Percentiles rank a stretch among this genome's conserved stretches.
These are phyloP conservation scores for Eulimnadia texana DNA, from an alignment of 1,140 invertebrate genomes.

Conservation along the genomic window DNA sequence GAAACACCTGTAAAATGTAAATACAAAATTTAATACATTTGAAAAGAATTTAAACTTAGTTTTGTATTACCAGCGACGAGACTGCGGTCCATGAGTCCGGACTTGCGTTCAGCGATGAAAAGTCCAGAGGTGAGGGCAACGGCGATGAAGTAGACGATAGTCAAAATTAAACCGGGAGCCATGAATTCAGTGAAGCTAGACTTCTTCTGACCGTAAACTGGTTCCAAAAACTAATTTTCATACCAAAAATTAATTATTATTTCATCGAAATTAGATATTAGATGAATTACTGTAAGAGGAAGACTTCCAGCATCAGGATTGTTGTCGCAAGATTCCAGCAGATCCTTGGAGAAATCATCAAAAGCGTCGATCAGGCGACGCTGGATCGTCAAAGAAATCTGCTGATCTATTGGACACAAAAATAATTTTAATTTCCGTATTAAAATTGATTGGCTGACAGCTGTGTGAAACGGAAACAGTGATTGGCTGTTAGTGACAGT, in stretches of 20 bases:
- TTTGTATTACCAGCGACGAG: conserved; percentile 56
- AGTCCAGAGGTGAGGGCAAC: conserved; percentile 80
- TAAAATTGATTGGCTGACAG: too few relatives aligned
- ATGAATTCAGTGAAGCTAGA: conserved; percentile 90
- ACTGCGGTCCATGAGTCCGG: conserved; percentile 71
- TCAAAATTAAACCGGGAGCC: conserved; percentile 64
- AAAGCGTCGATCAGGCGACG: conserved; percentile 64
- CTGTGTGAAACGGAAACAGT: too few relatives aligned
- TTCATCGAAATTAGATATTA: not conserved
- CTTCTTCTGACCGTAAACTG: conserved; percentile 70
- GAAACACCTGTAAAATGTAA: conserved; percentile 47
- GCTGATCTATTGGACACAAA: too few relatives aligned
- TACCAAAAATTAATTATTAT: not conserved
- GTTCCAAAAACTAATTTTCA: conserved; percentile 49
- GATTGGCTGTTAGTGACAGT: too few relatives aligned
- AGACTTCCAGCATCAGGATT: conserved; percentile 65
- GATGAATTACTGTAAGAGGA: conserved; percentile 44
- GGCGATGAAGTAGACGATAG: conserved; percentile 88
- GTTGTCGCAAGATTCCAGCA: conserved; percentile 50
- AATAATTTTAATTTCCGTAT: too few relatives aligned
- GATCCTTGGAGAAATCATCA: conserved; percentile 52
- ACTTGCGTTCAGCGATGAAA: conserved; percentile 79
- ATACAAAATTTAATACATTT: not conserved
- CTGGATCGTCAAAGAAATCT: conserved; percentile 69
- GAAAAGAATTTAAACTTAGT: too few relatives aligned